Evolutionary conservation across 2,888 invertebrate species (phyloP).

Genomic region (Oxycera nigricornis): DNA sequence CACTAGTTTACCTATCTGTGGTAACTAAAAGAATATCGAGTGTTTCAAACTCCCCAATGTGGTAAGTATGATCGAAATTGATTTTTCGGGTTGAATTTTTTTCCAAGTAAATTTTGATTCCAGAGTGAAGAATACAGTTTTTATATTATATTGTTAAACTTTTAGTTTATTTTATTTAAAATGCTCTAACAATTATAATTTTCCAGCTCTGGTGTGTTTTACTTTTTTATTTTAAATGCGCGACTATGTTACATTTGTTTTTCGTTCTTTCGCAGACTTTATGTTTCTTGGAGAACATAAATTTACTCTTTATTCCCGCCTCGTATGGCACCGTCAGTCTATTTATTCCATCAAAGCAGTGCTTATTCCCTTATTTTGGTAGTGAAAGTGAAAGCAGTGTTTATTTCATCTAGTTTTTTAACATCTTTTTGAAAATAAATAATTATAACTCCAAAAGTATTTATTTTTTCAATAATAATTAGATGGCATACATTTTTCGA

Average conservation of each 20-base stretch:
- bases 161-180: neutral
- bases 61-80: neutral
- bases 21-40: neutral
- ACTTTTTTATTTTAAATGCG: neutral
- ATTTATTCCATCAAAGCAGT: too few relatives aligned
- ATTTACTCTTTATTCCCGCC: too few relatives aligned
- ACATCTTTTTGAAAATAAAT: too few relatives aligned
- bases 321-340: too few relatives aligned
- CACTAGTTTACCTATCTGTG: neutral
- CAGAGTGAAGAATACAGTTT: neutral
- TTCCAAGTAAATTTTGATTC: neutral
- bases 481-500: too few relatives aligned
- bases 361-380: too few relatives aligned
- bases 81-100: neutral
- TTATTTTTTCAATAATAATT: too few relatives aligned
- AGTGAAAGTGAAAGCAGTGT: too few relatives aligned
- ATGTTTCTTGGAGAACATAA: too few relatives aligned
- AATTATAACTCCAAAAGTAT: too few relatives aligned
- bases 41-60: neutral
- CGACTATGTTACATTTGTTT: neutral
- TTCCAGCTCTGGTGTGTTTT: neutral
- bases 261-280: too few relatives aligned
- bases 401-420: too few relatives aligned
- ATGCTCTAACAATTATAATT: neutral
- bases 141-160: neutral